These are phyloP conservation scores for Lonchura striata DNA, from an alignment of 2,113 vertebrate species.

Conservation along the genomic window DNA sequence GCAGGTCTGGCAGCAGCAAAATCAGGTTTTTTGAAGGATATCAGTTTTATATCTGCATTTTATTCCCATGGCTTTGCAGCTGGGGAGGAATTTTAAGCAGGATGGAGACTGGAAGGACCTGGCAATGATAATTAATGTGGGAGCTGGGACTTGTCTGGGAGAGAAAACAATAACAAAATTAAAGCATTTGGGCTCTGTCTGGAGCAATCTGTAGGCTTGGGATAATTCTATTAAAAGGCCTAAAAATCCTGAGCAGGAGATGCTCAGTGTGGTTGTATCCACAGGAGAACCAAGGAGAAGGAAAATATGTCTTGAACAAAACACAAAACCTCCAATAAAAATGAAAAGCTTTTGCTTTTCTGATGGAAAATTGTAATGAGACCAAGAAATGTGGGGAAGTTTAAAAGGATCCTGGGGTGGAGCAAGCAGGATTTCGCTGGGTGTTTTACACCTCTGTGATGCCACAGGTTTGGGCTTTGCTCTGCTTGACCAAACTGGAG, in stretches of 20 bases:
- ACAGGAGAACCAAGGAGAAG: neutral
- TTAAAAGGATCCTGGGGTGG: neutral
- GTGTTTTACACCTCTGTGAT: neutral
- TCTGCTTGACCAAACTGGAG: neutral
- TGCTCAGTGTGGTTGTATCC: neutral
- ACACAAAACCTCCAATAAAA: neutral
- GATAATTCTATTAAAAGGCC: neutral
- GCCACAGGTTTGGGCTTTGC: neutral
- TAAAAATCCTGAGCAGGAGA: neutral
- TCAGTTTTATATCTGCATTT: neutral
- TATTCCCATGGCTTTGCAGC: neutral
- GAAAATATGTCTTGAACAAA: neutral
- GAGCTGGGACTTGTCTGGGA: neutral
- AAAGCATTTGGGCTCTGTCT: neutral
- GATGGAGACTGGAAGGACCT: neutral
- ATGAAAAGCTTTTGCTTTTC: neutral
- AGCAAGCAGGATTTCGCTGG: neutral
- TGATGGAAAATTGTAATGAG: neutral
- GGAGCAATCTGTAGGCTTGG: neutral
- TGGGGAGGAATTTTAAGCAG: constrained; percentile 3
- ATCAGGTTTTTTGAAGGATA: neutral
- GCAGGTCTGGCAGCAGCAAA: neutral
- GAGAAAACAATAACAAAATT: constrained; percentile 19
- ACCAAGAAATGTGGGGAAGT: neutral
- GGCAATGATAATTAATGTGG: constrained; percentile 25